These are phyloP conservation scores for Rhipidura dahli DNA, from an alignment of 2,113 vertebrate genomes.

Conservation along the genomic window DNA sequence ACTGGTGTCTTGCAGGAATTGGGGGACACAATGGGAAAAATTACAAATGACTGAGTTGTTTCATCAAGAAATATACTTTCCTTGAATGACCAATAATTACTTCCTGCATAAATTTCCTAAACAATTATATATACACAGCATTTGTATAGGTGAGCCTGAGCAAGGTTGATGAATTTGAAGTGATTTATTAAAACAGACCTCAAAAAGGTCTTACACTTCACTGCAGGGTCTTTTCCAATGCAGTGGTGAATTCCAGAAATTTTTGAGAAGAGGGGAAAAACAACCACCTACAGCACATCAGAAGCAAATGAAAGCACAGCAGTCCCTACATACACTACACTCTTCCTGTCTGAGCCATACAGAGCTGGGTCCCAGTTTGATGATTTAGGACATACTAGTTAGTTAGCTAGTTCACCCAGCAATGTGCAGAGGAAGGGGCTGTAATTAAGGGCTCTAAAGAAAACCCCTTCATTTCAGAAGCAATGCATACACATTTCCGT, in stretches of 20 bases:
- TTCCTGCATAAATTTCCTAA: not conserved
- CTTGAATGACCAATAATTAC: not conserved
- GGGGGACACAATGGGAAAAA: not conserved
- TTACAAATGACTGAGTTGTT: not conserved
- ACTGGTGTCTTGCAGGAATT: not conserved
- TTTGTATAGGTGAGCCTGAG: not conserved
- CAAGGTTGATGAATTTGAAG: not conserved
- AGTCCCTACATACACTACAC: not conserved
- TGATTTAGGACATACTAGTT: not conserved
- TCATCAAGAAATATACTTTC: conserved; percentile 2
- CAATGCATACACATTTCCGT: not conserved
- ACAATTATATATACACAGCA: not conserved
- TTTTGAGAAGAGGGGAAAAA: not conserved
- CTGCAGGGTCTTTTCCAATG: not conserved
- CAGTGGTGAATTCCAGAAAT: not conserved
- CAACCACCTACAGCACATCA: not conserved
- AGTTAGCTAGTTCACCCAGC: not conserved
- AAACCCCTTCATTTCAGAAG: not conserved
- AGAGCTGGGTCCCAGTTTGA: not conserved
- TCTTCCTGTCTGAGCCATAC: not conserved
- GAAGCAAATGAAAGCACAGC: not conserved
- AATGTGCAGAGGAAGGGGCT: not conserved
- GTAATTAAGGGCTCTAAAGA: not conserved
- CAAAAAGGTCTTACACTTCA: not conserved
- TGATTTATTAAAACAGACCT: not conserved